phyloP scores from a whole-genome alignment of 2,797 vertebrate genomes.

The Masticophis lateralis region DNA sequence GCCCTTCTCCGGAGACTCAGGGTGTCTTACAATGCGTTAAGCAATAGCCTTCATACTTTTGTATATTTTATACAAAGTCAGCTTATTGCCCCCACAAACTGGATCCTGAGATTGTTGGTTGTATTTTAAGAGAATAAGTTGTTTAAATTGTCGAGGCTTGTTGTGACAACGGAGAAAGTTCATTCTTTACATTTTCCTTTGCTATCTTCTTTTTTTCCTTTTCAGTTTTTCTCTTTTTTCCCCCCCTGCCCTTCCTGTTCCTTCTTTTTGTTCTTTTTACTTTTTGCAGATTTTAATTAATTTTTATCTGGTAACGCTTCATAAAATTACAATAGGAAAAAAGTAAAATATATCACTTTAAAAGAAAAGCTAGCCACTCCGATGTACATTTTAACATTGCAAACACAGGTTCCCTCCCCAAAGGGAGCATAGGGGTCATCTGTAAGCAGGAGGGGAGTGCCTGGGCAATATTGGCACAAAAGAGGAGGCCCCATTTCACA shows the following conservation, averaged over 20 bases:
- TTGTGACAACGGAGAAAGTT: not conserved
- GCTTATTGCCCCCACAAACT: too few species aligned
- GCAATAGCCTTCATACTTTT: too few species aligned
- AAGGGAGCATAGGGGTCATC: not conserved
- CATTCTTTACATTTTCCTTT: not conserved
- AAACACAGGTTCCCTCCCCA: fast-evolving
- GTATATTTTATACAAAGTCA: too few species aligned
- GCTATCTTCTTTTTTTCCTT: not conserved
- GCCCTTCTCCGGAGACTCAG: too few species aligned
- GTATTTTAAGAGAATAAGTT: not conserved
- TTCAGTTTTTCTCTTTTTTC: not conserved
- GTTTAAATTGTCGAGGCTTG: not conserved
- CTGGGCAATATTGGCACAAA: constrained; percentile 5
- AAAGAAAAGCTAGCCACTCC: not conserved
- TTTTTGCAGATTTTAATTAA: not conserved
- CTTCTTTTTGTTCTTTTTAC: not conserved
- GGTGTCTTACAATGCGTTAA: too few species aligned
- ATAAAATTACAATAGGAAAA: not conserved
- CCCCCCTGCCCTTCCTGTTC: not conserved
- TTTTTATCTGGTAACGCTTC: not conserved
- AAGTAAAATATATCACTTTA: not conserved
- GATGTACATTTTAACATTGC: not conserved
- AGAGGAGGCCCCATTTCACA: not conserved
- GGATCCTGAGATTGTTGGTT: not conserved
- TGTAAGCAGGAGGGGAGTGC: not conserved